A percentile compares a stretch with the other conserved stretches of the same genome.
Evolutionary conservation across 2,113 vertebrate species (phyloP).

Genomic region (Cottus gobio): DNA sequence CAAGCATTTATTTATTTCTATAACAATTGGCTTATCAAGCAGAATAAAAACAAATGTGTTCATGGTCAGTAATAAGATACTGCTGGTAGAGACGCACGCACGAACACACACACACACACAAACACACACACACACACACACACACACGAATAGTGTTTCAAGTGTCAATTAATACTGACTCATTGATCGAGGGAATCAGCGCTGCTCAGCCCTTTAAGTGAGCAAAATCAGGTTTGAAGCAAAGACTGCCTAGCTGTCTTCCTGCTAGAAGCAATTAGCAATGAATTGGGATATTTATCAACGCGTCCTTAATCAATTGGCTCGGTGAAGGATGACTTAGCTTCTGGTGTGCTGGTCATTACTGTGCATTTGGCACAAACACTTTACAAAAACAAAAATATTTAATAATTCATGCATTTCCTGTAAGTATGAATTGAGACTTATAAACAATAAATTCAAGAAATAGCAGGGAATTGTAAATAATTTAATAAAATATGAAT

Average conservation of each 20-base stretch:
- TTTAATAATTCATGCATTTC: neutral
- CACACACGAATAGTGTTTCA: neutral
- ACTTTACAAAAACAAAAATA: neutral
- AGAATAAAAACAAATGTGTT: neutral
- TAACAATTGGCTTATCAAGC: neutral
- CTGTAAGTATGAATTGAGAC: neutral
- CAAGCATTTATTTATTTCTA: neutral
- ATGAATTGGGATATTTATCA: slow-evolving; percentile 51
- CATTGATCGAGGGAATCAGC: slow-evolving; percentile 52
- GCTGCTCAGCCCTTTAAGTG: slow-evolving; percentile 50
- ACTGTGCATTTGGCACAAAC: neutral
- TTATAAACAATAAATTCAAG: neutral
- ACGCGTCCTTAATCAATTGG: slow-evolving; percentile 32
- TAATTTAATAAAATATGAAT: neutral
- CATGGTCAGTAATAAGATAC: neutral
- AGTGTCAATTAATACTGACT: slow-evolving; percentile 38
- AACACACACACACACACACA: neutral
- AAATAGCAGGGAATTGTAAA: neutral
- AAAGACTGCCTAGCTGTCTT: slow-evolving; percentile 24
- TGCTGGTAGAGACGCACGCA: neutral
- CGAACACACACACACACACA: neutral
- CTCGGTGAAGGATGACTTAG: slow-evolving; percentile 7
- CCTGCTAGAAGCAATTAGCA: slow-evolving; percentile 31
- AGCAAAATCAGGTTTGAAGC: slow-evolving; percentile 41
- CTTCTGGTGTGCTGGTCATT: neutral